Evolutionary conservation across 2,888 invertebrate species (phyloP), one percentile per base, ranked within the genome.

Genomic region (Margaritifera margaritifera): DNA sequence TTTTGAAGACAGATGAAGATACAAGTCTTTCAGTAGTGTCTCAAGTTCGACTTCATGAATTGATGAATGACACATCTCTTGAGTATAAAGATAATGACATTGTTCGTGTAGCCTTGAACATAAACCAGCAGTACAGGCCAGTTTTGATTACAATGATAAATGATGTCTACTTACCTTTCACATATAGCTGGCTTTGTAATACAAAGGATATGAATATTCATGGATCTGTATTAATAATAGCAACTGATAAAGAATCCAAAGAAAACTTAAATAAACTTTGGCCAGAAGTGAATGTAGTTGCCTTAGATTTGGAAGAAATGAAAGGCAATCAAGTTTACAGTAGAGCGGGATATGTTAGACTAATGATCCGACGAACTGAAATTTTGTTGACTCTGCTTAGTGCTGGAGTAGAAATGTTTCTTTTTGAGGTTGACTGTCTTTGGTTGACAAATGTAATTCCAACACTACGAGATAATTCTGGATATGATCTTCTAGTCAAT

Each of bases 371-470:
- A 24, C 69, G 84, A 52, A 81, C 83, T 18, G 73, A 78, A 62
- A 70, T 80, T 58, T 55, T 82, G 18, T 58, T 75, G 25, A 54
- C 69, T 1, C 69, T 83, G 57, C 58, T 83, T 3, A 63, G 72
- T 61, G 65, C 76, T 19, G 64, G 77, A 22, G 60, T 83, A 27
- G 77, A 76, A 57, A 62, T 82, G 4, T 80, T 82, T 57, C 63
- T 82, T 8, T 84, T 84, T 72, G 84, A 84, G 67, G 81, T 83
- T 2, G 84, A 84, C 68, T 81, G 82, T 62, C 57, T 83, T 4
- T 84, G 82, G 81, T 58, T 83, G n/a, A 59, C 62, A n/a, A 80
- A 84, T 64, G 83, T 83, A 18, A 53, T 82, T 18, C 77, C 79
- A n/a, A 68, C 68, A 5, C 68, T 81, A 19, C 69, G 72, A 57